Evolutionary conservation across 2,888 invertebrate genomes (phyloP).

Genomic region (Lasioglossum pauxillum): DNA sequence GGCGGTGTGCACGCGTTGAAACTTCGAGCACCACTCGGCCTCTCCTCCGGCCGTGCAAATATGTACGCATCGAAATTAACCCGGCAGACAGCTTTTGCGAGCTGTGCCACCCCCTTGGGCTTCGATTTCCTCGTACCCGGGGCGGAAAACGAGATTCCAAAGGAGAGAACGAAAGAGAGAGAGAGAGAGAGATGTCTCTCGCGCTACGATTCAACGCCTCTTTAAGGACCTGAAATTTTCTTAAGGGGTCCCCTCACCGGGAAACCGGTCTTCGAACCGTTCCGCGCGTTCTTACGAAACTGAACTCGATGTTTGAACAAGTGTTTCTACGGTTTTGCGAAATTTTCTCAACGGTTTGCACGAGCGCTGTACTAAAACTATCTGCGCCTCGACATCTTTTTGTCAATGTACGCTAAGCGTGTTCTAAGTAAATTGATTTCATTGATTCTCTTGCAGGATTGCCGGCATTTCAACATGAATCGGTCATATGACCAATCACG

Average conservation of each 20-base stretch:
- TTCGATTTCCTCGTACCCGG: constrained; percentile 22
- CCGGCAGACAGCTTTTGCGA: constrained; percentile 47
- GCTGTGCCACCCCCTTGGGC: constrained; percentile 26
- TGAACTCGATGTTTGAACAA: constrained; percentile 5
- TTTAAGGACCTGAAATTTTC: neutral
- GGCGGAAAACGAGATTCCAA: neutral
- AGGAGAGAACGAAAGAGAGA: neutral
- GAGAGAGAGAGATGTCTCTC: neutral
- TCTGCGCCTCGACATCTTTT: neutral
- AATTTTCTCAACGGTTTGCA: neutral
- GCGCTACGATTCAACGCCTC: neutral
- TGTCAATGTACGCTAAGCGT: neutral
- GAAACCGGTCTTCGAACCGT: neutral
- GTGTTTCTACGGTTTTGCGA: neutral
- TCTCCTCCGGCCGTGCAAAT: constrained; percentile 52
- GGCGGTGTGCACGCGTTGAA: constrained; percentile 37
- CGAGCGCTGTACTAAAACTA: neutral
- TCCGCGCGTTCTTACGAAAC: neutral
- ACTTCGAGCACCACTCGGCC: constrained; percentile 50
- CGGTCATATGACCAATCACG: neutral
- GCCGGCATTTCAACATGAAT: neutral
- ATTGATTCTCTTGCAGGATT: neutral
- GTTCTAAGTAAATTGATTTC: neutral
- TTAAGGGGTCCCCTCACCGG: neutral
- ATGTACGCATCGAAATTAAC: constrained; percentile 68